Conservation (phyloP, 2,888 invertebrate genomes). For the Urechis unicinctus region DNA sequence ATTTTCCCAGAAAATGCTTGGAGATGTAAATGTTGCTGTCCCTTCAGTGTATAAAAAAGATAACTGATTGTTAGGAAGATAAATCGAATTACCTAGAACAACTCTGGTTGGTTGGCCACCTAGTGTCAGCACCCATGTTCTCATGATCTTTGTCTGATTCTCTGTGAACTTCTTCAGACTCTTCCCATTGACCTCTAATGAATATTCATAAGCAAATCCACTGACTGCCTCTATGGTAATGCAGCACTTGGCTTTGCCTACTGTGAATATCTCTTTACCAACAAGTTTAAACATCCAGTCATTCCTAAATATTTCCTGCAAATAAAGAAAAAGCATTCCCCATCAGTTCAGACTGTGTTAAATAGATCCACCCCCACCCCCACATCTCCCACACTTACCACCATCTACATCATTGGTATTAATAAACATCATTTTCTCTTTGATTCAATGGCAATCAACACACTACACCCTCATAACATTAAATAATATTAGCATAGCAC, state of each 20-base stretch:
- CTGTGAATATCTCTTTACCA: constrained; percentile 71
- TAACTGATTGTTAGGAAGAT: too few species aligned
- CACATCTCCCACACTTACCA: too few species aligned
- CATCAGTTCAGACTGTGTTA: too few species aligned
- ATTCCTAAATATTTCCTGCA: constrained; percentile 64
- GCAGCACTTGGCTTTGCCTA: constrained; percentile 57
- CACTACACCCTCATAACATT: too few species aligned
- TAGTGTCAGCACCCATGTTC: constrained; percentile 65
- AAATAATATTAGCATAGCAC: too few species aligned
- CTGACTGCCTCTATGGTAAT: constrained; percentile 59
- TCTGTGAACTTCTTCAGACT: constrained; percentile 73
- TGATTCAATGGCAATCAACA: neutral
- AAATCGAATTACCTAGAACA: constrained; percentile 61
- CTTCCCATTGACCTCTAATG: constrained; percentile 75
- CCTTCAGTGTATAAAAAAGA: too few species aligned
- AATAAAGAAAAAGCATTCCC: neutral
- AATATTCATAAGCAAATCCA: constrained; percentile 75
- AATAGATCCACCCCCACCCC: too few species aligned
- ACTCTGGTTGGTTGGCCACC: constrained; percentile 55
- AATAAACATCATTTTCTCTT: too few species aligned
- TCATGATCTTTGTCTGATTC: constrained; percentile 67
- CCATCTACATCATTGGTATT: too few species aligned
- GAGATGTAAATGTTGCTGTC: too few species aligned
- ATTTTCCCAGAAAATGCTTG: too few species aligned
- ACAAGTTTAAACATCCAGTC: constrained; percentile 93